phyloP scores from a whole-genome alignment of 2,797 vertebrate genomes.

The Glossophaga mutica region DNA sequence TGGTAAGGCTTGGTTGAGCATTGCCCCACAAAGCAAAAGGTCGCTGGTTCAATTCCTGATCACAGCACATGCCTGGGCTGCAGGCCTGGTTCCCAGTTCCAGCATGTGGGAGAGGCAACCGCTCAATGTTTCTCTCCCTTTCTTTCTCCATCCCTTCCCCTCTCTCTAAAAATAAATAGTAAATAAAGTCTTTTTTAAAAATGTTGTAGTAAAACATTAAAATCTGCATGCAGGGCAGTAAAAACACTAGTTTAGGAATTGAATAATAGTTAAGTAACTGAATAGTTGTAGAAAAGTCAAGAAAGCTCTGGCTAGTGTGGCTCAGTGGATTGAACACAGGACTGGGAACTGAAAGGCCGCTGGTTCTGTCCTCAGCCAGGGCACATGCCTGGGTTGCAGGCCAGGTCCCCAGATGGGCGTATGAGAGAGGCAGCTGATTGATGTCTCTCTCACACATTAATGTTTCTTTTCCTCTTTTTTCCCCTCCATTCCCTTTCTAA shows the following conservation, averaged over 20 bases:
- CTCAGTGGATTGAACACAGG: neutral
- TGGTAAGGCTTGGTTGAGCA: neutral
- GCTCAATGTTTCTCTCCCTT: neutral
- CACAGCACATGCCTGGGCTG: too few relatives aligned
- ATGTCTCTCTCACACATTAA: too few relatives aligned
- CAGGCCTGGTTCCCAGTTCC: too few relatives aligned
- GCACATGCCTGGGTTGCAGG: neutral
- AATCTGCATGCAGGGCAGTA: neutral
- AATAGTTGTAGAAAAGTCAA: neutral
- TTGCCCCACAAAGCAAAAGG: neutral
- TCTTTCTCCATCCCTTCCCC: neutral
- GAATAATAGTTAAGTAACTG: neutral
- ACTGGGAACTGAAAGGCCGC: too few relatives aligned
- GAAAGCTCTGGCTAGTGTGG: neutral
- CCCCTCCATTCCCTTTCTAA: neutral
- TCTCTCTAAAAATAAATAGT: neutral
- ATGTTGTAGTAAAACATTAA: neutral
- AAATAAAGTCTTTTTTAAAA: neutral
- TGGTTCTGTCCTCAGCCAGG: neutral
- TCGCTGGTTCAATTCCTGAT: neutral
- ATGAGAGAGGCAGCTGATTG: neutral
- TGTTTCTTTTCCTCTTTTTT: neutral
- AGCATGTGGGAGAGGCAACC: too few relatives aligned
- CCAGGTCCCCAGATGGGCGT: neutral
- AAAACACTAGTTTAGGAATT: neutral